Percentiles rank a stretch among this genome's conserved stretches.
Evolutionary conservation across 2,888 invertebrate genomes (phyloP).

Genomic region (Augiades crinisus): DNA sequence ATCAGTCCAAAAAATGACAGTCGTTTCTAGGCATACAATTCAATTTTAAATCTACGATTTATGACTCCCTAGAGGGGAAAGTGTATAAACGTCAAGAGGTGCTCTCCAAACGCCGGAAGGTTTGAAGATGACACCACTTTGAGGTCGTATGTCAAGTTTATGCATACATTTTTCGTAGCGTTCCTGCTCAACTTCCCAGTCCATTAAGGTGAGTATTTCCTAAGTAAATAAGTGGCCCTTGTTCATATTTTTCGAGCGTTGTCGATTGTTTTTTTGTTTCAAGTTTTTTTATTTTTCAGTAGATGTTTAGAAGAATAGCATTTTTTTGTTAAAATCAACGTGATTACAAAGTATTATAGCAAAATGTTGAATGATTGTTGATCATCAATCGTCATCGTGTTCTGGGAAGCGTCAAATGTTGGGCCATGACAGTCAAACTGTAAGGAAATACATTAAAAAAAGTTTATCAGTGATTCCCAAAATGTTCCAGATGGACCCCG

Average conservation of each 20-base stretch:
- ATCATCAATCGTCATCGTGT: too few species aligned
- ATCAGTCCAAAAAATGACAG: background rate
- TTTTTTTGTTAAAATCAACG: too few species aligned
- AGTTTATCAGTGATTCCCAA: too few species aligned
- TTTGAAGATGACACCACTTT: slow-evolving; percentile 1
- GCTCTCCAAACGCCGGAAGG: slow-evolving; percentile 7
- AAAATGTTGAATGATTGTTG: too few species aligned
- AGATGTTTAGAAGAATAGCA: too few species aligned
- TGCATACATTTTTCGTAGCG: slow-evolving; percentile 12
- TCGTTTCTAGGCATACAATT: background rate
- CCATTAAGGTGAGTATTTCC: background rate
- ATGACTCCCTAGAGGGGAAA: background rate
- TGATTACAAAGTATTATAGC: too few species aligned
- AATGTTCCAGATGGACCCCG: too few species aligned
- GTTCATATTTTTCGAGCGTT: background rate
- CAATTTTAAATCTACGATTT: background rate
- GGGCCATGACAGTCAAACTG: too few species aligned
- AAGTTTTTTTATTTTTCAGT: too few species aligned
- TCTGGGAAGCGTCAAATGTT: too few species aligned
- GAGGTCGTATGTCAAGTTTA: slow-evolving; percentile 12
- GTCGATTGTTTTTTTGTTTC: too few species aligned
- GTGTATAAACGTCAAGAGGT: slow-evolving; percentile 18
- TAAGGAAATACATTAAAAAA: too few species aligned
- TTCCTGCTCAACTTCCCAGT: background rate
- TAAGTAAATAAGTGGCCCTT: background rate